Evolutionary conservation across 2,113 vertebrate genomes (phyloP).

Genomic region (Himantopus leucocephalus): DNA sequence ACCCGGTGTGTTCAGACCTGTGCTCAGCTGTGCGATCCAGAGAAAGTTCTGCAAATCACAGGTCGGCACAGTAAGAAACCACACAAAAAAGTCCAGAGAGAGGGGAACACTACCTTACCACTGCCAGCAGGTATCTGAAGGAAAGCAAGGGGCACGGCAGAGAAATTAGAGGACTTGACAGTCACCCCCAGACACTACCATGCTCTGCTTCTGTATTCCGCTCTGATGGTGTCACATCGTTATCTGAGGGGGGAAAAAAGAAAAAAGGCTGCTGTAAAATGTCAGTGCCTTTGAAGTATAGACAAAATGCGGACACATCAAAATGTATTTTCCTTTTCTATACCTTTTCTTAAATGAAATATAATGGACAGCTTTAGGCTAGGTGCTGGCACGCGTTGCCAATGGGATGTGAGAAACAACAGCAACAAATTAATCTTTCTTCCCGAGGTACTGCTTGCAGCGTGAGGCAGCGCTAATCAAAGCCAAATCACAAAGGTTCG

Average conservation of each 20-base stretch:
- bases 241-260: background rate
- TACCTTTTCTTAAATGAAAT: slow-evolving; percentile 50
- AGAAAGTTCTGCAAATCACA: background rate
- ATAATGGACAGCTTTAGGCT: slow-evolving; percentile 39
- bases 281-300: slow-evolving; percentile 33
- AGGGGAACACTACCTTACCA: background rate
- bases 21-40: background rate
- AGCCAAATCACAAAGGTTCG: slow-evolving; percentile 53
- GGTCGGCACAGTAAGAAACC: background rate
- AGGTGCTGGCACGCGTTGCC: background rate
- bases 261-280: background rate
- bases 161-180: background rate
- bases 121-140: background rate
- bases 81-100: background rate
- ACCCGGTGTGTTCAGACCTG: background rate
- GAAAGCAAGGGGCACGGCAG: background rate
- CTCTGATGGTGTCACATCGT: background rate
- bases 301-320: slow-evolving; percentile 29
- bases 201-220: background rate
- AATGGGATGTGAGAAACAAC: slow-evolving; percentile 33
- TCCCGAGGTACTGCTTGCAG: slow-evolving; percentile 41
- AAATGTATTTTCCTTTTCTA: slow-evolving; percentile 35
- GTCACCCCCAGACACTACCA: background rate
- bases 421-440: slow-evolving; percentile 56
- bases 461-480: slow-evolving; percentile 56